These are phyloP conservation scores for Hermetia illucens DNA, from an alignment of 1,140 invertebrate species.

Conservation along the genomic window DNA sequence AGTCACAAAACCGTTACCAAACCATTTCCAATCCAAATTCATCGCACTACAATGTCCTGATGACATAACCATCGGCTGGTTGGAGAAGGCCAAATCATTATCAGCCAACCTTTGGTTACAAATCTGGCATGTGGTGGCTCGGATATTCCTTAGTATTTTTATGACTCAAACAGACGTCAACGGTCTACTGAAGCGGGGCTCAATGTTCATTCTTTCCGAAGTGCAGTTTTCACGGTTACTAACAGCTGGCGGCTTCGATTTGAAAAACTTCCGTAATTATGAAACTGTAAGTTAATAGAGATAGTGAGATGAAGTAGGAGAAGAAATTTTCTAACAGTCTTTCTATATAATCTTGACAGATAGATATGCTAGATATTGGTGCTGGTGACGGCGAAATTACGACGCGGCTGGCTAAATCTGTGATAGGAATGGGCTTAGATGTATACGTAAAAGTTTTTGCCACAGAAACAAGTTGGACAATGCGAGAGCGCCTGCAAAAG, in stretches of 20 bases:
- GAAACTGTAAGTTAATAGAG: conserved; percentile 10
- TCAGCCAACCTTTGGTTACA: conserved; percentile 55
- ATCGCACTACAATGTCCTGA: conserved; percentile 43
- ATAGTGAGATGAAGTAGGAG: conserved; percentile 12
- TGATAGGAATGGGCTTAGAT: conserved; percentile 14
- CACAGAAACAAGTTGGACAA: conserved; percentile 71
- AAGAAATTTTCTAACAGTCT: conserved; percentile 21
- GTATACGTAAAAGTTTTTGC: conserved; percentile 57
- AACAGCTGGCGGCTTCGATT: conserved; percentile 20
- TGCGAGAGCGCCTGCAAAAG: conserved; percentile 52
- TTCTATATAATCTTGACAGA: conserved; percentile 6
- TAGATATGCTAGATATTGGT: conserved; percentile 61
- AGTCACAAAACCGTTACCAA: conserved; percentile 27
- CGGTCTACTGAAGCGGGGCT: conserved; percentile 60
- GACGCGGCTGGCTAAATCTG: conserved; percentile 40
- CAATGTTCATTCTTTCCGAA: conserved; percentile 79
- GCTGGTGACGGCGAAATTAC: conserved; percentile 84
- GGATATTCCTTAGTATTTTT: conserved; percentile 50
- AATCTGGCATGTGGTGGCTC: conserved; percentile 51
- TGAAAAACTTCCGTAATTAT: conserved; percentile 8
- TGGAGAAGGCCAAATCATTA: conserved; percentile 46
- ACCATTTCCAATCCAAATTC: conserved; percentile 35
- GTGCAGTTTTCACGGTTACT: conserved; percentile 52
- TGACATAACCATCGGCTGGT: conserved; percentile 48
- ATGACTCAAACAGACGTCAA: conserved; percentile 69